phyloP scores from a whole-genome alignment of 2,888 invertebrate species.

The Matsumyia berberina region DNA sequence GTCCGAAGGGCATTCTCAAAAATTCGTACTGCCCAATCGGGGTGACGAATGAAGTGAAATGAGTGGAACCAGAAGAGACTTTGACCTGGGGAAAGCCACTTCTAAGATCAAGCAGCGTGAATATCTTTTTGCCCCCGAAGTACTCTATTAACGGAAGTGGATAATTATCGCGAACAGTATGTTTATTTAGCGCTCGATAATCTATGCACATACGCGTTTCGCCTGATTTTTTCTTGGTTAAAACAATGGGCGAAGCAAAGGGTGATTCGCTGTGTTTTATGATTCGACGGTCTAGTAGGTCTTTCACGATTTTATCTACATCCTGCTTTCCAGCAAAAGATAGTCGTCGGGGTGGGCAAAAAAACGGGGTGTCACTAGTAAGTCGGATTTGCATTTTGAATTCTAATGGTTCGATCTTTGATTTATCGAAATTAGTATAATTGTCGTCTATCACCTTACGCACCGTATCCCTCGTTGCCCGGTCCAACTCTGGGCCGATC shows the following conservation, averaged over 20 bases:
- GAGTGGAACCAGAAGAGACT: constrained; percentile 5
- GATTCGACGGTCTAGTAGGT: neutral
- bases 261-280: constrained; percentile 26
- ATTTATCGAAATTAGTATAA: constrained; percentile 15
- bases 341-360: constrained; percentile 22
- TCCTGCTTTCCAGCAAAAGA: constrained; percentile 10
- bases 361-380: constrained; percentile 17
- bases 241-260: constrained; percentile 20
- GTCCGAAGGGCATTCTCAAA: constrained; percentile 1
- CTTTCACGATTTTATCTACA: constrained; percentile 4
- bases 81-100: constrained; percentile 10
- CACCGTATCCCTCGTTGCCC: neutral
- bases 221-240: constrained; percentile 21
- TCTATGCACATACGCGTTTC: constrained; percentile 35
- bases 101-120: neutral
- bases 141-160: constrained; percentile 23
- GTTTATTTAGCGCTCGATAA: constrained; percentile 31
- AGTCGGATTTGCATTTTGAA: constrained; percentile 34
- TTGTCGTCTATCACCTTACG: neutral
- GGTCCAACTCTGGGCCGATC: constrained; percentile 1
- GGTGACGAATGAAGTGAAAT: neutral
- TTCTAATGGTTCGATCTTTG: neutral
- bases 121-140: neutral
- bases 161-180: constrained; percentile 23
- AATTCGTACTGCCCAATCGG: constrained; percentile 4